These are phyloP conservation scores for Arctopsyche grandis DNA, from an alignment of 1,140 invertebrate species.

Conservation along the genomic window DNA sequence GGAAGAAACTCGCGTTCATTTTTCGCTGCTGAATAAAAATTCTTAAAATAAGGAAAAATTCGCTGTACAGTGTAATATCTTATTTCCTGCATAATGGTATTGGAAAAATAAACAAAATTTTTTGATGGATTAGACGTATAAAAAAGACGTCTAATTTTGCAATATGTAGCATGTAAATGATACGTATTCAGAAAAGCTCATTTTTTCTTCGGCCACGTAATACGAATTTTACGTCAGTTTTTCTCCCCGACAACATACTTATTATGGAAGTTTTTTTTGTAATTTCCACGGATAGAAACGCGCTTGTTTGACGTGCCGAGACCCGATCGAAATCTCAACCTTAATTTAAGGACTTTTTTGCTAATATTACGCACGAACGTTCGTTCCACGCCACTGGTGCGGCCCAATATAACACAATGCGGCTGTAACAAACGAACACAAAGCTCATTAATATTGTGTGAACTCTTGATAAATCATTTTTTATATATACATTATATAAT, in stretches of 20 bases:
- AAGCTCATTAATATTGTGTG: background rate
- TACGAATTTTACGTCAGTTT: background rate
- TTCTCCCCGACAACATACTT: background rate
- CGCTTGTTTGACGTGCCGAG: background rate
- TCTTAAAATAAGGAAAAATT: too few species aligned
- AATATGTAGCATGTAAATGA: constrained; percentile 6
- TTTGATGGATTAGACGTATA: constrained; percentile 19
- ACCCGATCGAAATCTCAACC: background rate
- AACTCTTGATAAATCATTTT: constrained; percentile 1
- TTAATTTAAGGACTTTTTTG: background rate
- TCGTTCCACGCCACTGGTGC: too few species aligned
- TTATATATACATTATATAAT: background rate
- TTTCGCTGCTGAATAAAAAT: too few species aligned
- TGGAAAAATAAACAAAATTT: background rate
- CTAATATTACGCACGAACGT: background rate
- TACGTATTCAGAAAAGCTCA: background rate
- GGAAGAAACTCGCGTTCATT: too few species aligned
- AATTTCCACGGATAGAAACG: background rate
- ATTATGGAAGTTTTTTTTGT: background rate
- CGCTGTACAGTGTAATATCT: too few species aligned
- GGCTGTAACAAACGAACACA: background rate
- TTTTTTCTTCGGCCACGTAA: background rate
- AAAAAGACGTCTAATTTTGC: constrained; percentile 18
- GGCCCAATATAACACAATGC: too few species aligned
- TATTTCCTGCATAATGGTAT: too few species aligned